phyloP scores from a whole-genome alignment of 2,888 invertebrate species.

The Eurytoma adleriae region DNA sequence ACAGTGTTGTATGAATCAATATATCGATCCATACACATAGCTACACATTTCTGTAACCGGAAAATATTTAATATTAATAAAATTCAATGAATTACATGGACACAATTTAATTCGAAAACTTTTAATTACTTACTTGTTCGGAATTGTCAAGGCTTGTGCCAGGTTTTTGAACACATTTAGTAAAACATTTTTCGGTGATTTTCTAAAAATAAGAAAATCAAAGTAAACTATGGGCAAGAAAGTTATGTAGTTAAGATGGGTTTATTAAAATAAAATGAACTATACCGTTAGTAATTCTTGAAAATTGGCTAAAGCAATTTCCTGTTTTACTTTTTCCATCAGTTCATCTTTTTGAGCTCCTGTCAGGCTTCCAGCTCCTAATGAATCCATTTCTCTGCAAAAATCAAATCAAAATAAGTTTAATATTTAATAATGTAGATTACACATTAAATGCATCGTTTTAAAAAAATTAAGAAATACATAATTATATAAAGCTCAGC shows the following conservation, averaged over 20 bases:
- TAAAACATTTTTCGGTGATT: slow-evolving; percentile 98
- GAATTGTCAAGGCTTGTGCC: slow-evolving; percentile 92
- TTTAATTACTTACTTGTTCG: slow-evolving; percentile 81
- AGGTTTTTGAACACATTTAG: slow-evolving; percentile 94
- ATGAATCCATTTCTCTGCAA: slow-evolving; percentile 78
- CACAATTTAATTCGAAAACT: slow-evolving; percentile 51
- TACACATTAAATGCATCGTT: no score
- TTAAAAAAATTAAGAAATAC: no score
- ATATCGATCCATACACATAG: slow-evolving; percentile 99
- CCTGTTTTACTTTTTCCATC: slow-evolving; percentile 96
- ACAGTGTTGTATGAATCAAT: slow-evolving; percentile 98
- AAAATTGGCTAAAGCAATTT: slow-evolving; percentile 94
- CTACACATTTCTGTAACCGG: slow-evolving; percentile 91
- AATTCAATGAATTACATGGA: neutral
- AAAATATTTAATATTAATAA: slow-evolving; percentile 18
- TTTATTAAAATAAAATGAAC: slow-evolving; percentile 54
- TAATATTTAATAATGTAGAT: no score
- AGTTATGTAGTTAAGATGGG: slow-evolving; percentile 12
- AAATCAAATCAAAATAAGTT: slow-evolving; percentile 6
- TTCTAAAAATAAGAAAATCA: slow-evolving; percentile 80
- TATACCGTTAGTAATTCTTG: slow-evolving; percentile 92
- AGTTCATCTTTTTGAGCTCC: slow-evolving; percentile 89
- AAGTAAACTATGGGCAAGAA: slow-evolving; percentile 4
- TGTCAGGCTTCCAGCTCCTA: slow-evolving; percentile 76
- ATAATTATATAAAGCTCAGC: no score